Evolutionary conservation across 2,888 invertebrate species (phyloP).

Genomic region (Eledona agricola): DNA sequence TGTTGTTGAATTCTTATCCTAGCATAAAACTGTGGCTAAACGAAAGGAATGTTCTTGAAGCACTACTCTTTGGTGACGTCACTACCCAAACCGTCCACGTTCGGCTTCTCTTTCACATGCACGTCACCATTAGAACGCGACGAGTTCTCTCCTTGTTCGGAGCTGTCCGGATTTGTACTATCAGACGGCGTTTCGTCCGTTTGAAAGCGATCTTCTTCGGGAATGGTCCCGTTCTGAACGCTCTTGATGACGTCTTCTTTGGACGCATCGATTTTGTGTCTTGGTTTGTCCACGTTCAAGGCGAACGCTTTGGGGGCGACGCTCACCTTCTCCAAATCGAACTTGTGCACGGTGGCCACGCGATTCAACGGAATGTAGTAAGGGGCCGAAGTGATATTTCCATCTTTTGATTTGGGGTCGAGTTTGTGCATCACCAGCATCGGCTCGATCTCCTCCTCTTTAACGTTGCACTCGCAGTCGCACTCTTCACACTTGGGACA

Average conservation of each 20-base stretch:
- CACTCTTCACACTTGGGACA: slow-evolving; percentile 78
- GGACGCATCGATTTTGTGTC: slow-evolving; percentile 14
- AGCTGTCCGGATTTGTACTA: slow-evolving; percentile 2
- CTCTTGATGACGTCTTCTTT: slow-evolving; percentile 23
- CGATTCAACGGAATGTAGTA: slow-evolving; percentile 36
- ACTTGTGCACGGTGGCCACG: slow-evolving; percentile 25
- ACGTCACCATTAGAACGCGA: no score
- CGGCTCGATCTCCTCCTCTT: slow-evolving; percentile 52
- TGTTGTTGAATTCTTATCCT: slow-evolving; percentile 4
- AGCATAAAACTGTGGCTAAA: slow-evolving; percentile 5
- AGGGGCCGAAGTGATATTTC: slow-evolving; percentile 20
- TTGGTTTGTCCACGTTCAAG: slow-evolving; percentile 4
- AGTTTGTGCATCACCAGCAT: slow-evolving; percentile 52
- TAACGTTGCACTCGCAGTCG: slow-evolving; percentile 75
- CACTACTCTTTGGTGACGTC: slow-evolving; percentile 21
- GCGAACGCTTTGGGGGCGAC: slow-evolving; percentile 6
- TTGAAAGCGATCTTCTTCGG: slow-evolving; percentile 22
- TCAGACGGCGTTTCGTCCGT: slow-evolving; percentile 6
- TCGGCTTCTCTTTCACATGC: slow-evolving; percentile 2
- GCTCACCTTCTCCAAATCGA: slow-evolving; percentile 24
- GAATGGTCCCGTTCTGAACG: slow-evolving; percentile 25
- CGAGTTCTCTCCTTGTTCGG: no score
- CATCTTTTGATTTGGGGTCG: slow-evolving; percentile 18
- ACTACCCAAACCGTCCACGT: slow-evolving; percentile 2
- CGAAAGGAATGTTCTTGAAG: slow-evolving; percentile 19